These are phyloP conservation scores for Ephestia elutella DNA, from an alignment of 1,140 invertebrate genomes.

Conservation along the genomic window DNA sequence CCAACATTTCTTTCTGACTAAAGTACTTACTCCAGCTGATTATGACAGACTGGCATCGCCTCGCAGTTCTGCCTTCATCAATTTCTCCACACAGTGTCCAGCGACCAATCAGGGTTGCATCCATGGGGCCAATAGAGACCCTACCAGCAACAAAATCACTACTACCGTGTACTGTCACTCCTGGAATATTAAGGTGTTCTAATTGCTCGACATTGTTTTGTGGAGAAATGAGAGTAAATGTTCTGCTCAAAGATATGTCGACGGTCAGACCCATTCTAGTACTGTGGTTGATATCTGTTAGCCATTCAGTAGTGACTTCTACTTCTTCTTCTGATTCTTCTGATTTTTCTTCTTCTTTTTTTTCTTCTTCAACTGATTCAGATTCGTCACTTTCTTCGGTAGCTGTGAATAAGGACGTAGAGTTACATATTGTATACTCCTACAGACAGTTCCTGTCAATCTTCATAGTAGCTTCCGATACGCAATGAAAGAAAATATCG, in stretches of 20 bases:
- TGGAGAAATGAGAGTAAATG: conserved; percentile 19
- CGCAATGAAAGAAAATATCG: no score
- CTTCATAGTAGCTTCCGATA: neutral
- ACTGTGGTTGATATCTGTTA: conserved; percentile 5
- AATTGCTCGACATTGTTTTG: neutral
- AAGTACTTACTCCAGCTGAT: conserved; percentile 28
- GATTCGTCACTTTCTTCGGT: no score
- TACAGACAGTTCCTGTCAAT: neutral
- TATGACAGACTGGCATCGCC: conserved; percentile 17
- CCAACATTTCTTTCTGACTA: neutral
- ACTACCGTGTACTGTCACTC: conserved; percentile 13
- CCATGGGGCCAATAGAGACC: conserved; percentile 26
- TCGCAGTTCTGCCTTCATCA: neutral
- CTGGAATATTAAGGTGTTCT: neutral
- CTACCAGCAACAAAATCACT: conserved; percentile 24
- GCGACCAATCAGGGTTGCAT: conserved; percentile 12
- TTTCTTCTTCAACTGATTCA: no score
- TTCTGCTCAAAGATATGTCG: conserved; percentile 19
- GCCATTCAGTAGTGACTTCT: neutral
- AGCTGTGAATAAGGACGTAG: no score
- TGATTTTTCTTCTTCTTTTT: neutral
- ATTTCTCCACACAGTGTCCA: conserved; percentile 24
- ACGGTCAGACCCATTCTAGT: conserved; percentile 11
- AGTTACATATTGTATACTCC: no score
- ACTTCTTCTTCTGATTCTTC: neutral